These are phyloP conservation scores for Conus betulinus DNA, from an alignment of 1,140 invertebrate species.

Conservation along the genomic window DNA sequence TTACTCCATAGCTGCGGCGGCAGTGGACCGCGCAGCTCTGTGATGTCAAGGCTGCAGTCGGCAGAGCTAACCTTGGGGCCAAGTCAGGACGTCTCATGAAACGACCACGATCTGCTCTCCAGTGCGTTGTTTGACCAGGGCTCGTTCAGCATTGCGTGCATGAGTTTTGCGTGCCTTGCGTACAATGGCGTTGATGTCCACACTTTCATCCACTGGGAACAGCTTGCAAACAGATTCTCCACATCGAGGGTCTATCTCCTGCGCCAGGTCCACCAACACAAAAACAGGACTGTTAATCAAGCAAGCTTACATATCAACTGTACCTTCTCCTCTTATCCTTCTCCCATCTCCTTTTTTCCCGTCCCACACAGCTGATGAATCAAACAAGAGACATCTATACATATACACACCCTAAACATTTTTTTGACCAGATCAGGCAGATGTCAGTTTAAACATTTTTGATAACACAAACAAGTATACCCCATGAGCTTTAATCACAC, in stretches of 20 bases:
- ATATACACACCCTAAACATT: too few species aligned
- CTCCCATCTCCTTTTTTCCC: too few species aligned
- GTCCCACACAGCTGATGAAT: neutral
- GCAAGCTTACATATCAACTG: too few species aligned
- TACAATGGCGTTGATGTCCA: conserved; percentile 93
- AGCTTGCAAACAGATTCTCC: conserved; percentile 95
- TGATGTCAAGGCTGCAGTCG: neutral
- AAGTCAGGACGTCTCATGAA: conserved; percentile 33
- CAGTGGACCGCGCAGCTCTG: neutral
- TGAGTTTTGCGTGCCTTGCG: conserved; percentile 81
- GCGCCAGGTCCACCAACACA: neutral
- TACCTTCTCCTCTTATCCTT: too few species aligned
- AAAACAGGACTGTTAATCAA: too few species aligned
- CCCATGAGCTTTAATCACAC: too few species aligned
- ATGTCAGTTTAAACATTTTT: too few species aligned
- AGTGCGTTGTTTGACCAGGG: conserved; percentile 44
- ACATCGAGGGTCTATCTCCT: conserved; percentile 96
- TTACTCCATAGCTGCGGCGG: conserved; percentile 21
- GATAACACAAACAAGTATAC: too few species aligned
- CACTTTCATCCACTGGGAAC: conserved; percentile 94
- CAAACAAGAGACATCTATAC: neutral
- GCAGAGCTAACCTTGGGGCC: conserved; percentile 35
- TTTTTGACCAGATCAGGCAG: too few species aligned
- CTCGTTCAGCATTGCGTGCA: conserved; percentile 42
- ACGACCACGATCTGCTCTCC: conserved; percentile 42